Evolutionary conservation across 30 jellyfish, hydroid and myxozoan species (phyloP), one percentile per base, ranked within the genome.

Genomic region (Hydractinia symbiolongicarpus): DNA sequence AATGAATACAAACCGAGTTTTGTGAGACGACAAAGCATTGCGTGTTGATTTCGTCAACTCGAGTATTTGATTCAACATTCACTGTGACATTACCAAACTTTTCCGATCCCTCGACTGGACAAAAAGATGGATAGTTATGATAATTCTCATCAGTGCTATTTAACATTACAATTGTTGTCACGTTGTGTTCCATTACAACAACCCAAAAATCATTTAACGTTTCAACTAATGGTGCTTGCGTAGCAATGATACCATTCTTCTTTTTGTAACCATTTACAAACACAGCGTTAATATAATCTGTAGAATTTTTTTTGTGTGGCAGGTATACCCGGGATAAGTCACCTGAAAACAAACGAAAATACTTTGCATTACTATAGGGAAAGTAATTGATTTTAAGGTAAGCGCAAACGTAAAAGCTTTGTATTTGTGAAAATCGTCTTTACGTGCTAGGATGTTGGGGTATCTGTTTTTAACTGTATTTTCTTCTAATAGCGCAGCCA

Each of bases 241-340:
- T 55, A 44, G 73, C 85, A 53, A 77, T 77, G 54, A 77, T 44
- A 17, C 72, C 85, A 54, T 77, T 21, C 56, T 56, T 77, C 52
- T 64, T 77, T 55, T 77, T 77, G 60, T 55, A 77, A 55, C 85
- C 76, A 55, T 77, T 76, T 17, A 77, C 81, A 55, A 77, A 77
- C 10, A 77, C 85, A 10, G 78, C 85, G 40, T 77, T 77, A 5
- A 55, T 50, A 62, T 77, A 77, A 7, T 60, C 61, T 30, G 44
- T 30, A 30, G 44, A 30, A 30, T 30, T 1, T 30, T 30, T 30
- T 30, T 1, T 30, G 1, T 30, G 44, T 30, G 44, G 44, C 44
- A 30, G 44, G 44, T 30, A 30, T 30, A 30, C 44, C 44, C 44
- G 44, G 44, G 44, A 30, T 30, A 2, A 30, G 44, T 30, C 44